A percentile compares a stretch with the other conserved stretches of the same genome.
phyloP scores from a whole-genome alignment of 2,888 invertebrate genomes.

The Candidula unifasciata region DNA sequence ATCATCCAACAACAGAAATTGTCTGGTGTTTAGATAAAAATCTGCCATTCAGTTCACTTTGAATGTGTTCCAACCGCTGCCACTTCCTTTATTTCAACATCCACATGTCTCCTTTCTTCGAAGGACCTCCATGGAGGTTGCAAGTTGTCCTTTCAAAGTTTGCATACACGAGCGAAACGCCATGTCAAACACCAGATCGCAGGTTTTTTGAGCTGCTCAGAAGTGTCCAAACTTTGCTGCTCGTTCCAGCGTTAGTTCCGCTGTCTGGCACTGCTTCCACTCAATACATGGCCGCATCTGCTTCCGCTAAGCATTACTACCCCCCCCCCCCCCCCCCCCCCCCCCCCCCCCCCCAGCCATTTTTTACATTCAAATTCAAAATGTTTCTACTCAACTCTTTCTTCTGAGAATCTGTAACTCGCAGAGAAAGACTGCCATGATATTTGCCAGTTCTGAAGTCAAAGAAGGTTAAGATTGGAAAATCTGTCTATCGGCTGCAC shows the following conservation, averaged over 20 bases:
- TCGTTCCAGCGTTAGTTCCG: not conserved
- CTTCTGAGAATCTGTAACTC: not conserved
- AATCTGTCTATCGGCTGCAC: not conserved
- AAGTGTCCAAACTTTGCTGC: constrained; percentile 6
- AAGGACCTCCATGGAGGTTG: constrained; percentile 6
- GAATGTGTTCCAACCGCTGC: constrained; percentile 17
- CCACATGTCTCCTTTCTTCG: constrained; percentile 28
- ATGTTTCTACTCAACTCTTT: not conserved
- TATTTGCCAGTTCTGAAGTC: constrained; percentile 5
- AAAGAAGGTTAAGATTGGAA: constrained; percentile 5
- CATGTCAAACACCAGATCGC: constrained; percentile 29
- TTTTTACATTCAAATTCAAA: not conserved
- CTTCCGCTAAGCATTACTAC: constrained; percentile 5
- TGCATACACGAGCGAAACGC: constrained; percentile 24
- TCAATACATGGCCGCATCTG: constrained; percentile 19
- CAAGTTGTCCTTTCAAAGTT: constrained; percentile 8
- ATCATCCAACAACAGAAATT: constrained; percentile 19
- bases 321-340: not conserved
- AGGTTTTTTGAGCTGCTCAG: constrained; percentile 6
- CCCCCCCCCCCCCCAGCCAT: not conserved
- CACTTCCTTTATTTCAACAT: constrained; percentile 32
- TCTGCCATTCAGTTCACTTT: constrained; percentile 31
- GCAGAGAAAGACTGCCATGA: not conserved
- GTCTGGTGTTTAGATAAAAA: constrained; percentile 33
- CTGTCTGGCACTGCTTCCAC: constrained; percentile 13